Evolutionary conservation across 92 coral and sea anemone genomes (phyloP).

Genomic region (Phenganax stokvisi): DNA sequence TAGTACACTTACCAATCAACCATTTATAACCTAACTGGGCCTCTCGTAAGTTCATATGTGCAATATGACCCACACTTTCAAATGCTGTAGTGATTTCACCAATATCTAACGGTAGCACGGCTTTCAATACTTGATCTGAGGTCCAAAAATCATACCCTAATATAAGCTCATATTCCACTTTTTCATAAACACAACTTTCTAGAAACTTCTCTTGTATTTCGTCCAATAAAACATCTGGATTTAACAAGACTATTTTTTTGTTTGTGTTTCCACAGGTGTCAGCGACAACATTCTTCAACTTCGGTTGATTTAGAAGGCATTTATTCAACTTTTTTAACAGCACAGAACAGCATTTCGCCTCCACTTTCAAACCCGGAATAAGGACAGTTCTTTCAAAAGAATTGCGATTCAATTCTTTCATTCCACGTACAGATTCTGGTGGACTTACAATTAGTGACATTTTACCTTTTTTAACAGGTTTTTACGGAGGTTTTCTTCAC

Average conservation of each 20-base stretch:
- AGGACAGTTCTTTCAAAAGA: slow-evolving; percentile 54
- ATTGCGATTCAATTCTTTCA: slow-evolving; percentile 55
- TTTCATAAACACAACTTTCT: slow-evolving; percentile 52
- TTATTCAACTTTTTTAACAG: slow-evolving; percentile 63
- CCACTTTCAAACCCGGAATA: slow-evolving; percentile 79
- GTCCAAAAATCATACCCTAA: slow-evolving; percentile 81
- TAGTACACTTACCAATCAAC: slow-evolving; percentile 60
- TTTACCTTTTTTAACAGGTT: not conserved
- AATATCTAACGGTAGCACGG: slow-evolving; percentile 69
- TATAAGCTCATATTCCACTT: slow-evolving; percentile 51
- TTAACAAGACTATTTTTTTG: slow-evolving; percentile 67
- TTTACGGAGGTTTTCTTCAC: not conserved
- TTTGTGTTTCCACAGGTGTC: slow-evolving; percentile 43
- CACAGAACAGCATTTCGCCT: slow-evolving; percentile 70
- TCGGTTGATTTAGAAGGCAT: slow-evolving; percentile 69
- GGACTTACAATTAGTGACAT: slow-evolving; percentile 42
- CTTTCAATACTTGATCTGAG: slow-evolving; percentile 73
- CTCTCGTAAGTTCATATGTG: slow-evolving; percentile 85
- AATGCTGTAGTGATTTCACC: slow-evolving; percentile 81
- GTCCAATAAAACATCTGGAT: slow-evolving; percentile 41
- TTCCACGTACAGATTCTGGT: slow-evolving; percentile 52
- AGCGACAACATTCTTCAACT: slow-evolving; percentile 69
- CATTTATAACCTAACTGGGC: slow-evolving; percentile 64
- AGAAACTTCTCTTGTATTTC: slow-evolving; percentile 54
- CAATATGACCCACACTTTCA: slow-evolving; percentile 95